These are phyloP conservation scores for Morpho deidamia DNA, from an alignment of 2,888 invertebrate genomes.

Conservation along the genomic window DNA sequence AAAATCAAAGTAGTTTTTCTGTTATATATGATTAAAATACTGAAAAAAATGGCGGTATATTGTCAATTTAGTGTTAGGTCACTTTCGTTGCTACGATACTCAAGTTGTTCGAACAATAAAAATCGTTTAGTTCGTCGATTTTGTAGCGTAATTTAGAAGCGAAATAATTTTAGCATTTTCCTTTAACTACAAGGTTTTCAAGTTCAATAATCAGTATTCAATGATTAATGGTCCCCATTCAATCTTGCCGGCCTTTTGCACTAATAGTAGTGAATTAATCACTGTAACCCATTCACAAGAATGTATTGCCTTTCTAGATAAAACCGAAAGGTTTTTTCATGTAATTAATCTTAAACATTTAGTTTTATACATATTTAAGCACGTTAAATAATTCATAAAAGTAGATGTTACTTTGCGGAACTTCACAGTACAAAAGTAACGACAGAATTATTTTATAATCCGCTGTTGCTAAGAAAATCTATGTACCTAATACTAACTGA, in stretches of 20 bases:
- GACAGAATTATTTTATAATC: not conserved
- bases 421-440: not conserved
- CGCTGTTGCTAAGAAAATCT: too few species aligned
- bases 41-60: too few species aligned
- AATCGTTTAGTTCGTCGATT: too few species aligned
- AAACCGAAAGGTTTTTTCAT: not conserved
- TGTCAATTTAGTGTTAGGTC: too few species aligned
- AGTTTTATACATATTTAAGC: not conserved
- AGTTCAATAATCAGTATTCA: not conserved
- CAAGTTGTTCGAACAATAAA: too few species aligned
- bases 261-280: constrained; percentile 11
- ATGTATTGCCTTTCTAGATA: not conserved
- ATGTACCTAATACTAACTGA: too few species aligned
- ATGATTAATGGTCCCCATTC: constrained; percentile 10
- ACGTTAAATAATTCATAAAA: too few species aligned
- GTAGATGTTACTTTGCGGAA: too few species aligned
- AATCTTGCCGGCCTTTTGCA: not conserved
- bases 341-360: not conserved
- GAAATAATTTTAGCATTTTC: not conserved
- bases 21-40: too few species aligned
- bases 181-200: not conserved
- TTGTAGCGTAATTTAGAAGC: too few species aligned
- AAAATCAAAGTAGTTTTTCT: too few species aligned
- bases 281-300: constrained; percentile 3
- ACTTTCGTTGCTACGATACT: too few species aligned